Base-by-base conservation (phyloP, 2,888 invertebrate species). In the Drosophila prostipennis region DNA sequence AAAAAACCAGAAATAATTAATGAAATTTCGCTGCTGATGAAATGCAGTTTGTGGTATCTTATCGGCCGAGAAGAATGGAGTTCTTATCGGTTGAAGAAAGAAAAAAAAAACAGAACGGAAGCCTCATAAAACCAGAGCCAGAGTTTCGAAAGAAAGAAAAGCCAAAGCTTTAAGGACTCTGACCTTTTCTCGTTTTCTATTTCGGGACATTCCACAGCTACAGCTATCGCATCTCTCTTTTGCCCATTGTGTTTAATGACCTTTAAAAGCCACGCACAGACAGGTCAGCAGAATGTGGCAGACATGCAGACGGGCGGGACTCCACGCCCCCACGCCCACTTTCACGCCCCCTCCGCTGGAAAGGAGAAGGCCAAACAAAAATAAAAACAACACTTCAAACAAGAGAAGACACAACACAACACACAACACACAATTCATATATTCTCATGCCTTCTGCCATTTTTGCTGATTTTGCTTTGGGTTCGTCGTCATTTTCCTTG, bases 201-300 rank as follows among this genome's bases (percentile, higher is more conserved):
- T 73, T 73, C 68, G 83, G 80, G 68, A 75, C 83, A 82, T 45
- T 42, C 36, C 16, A 8, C 26, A n/a, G 45, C 45, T 14, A 26
- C 26, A n/a, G 45, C 45, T 14, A 26, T 14, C 26, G 29, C 46
- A 46, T 32, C 14, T 34, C 40, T 54, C 49, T n/a, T 26, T 29
- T 37, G 49, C 39, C 19, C 55, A 56, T 72, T 77, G 79, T 89
- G 87, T 89, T 78, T 87, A 88, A 87, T 89, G 89, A 89, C 89
- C 89, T 89, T 85, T 88, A 87, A 83, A 84, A 86, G 82, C 75
- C 74, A 88, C 71, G 78, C 78, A 77, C 80, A 87, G 83, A 83
- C 77, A 77, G 74, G 74, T 70, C 81, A 81, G 32, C 68, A 67
- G 74, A 76, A 72, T 72, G 71, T 75, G 77, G 73, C 77, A 61